Conservation (phyloP, 2,797 vertebrate genomes). For the Cossypha heuglini region DNA sequence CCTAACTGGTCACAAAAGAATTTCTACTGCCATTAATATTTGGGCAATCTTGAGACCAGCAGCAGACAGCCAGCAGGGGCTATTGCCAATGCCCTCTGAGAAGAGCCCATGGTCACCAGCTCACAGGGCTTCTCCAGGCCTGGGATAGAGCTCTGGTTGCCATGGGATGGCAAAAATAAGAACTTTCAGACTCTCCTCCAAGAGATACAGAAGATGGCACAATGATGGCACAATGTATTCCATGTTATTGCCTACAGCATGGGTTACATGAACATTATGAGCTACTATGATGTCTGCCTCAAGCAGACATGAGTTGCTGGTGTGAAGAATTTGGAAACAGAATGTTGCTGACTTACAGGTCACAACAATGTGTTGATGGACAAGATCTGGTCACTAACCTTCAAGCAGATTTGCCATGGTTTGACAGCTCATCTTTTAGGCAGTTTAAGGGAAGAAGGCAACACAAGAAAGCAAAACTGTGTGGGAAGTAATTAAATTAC, state of each 20-base stretch:
- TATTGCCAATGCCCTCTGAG: not conserved
- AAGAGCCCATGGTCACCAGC: not conserved
- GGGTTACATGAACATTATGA: not conserved
- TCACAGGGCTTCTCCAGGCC: not conserved
- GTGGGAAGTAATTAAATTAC: not conserved
- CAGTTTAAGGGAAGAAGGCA: not conserved
- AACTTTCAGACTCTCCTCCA: not conserved
- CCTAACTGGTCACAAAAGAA: not conserved
- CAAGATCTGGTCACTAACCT: not conserved
- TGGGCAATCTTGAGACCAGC: not conserved
- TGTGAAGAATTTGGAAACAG: not conserved
- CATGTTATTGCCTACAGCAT: not conserved
- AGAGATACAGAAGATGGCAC: not conserved
- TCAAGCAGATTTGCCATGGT: not conserved
- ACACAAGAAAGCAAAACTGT: not conserved
- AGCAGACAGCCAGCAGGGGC: accelerated
- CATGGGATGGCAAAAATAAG: not conserved
- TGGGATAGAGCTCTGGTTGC: not conserved
- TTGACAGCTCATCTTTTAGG: not conserved
- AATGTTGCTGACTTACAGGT: not conserved
- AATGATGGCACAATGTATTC: not conserved
- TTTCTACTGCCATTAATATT: not conserved
- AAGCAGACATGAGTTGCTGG: not conserved
- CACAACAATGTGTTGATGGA: not conserved
- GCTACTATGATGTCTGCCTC: not conserved